Evolutionary conservation across 2,888 invertebrate species (phyloP).

Genomic region (Sturmia bella): DNA sequence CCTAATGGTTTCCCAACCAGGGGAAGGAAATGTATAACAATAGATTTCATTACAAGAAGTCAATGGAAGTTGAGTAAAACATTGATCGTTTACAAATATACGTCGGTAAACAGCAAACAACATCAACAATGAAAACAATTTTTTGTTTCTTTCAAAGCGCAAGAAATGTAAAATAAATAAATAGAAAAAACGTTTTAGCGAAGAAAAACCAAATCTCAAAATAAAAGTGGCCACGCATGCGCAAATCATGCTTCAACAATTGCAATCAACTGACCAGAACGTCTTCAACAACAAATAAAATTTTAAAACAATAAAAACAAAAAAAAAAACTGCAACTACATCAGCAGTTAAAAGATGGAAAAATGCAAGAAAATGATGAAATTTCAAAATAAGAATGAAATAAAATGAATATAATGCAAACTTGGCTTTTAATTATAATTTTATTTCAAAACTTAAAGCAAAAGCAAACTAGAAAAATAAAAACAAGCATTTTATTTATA

Average conservation of each 20-base stretch:
- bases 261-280: slow-evolving; percentile 65
- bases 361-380: slow-evolving; percentile 46
- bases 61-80: slow-evolving; percentile 10
- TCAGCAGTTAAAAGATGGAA: neutral
- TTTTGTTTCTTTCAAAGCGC: neutral
- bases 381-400: slow-evolving; percentile 48
- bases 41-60: slow-evolving; percentile 17
- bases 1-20: slow-evolving; percentile 29
- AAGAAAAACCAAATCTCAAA: slow-evolving; percentile 27
- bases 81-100: slow-evolving; percentile 43
- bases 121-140: neutral
- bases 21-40: slow-evolving; percentile 45
- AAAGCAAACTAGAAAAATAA: neutral
- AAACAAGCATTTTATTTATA: neutral
- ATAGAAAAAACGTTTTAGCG: slow-evolving; percentile 41
- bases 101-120: neutral
- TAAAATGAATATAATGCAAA: slow-evolving; percentile 41
- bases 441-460: slow-evolving; percentile 29
- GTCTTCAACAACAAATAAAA: slow-evolving; percentile 46
- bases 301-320: slow-evolving; percentile 32
- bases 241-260: slow-evolving; percentile 66
- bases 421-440: slow-evolving; percentile 24
- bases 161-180: slow-evolving; percentile 35
- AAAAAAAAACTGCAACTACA: slow-evolving; percentile 6
- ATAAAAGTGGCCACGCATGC: slow-evolving; percentile 68